These are phyloP conservation scores for Peromyscus californicus DNA, from an alignment of 2,113 vertebrate genomes.

Conservation along the genomic window DNA sequence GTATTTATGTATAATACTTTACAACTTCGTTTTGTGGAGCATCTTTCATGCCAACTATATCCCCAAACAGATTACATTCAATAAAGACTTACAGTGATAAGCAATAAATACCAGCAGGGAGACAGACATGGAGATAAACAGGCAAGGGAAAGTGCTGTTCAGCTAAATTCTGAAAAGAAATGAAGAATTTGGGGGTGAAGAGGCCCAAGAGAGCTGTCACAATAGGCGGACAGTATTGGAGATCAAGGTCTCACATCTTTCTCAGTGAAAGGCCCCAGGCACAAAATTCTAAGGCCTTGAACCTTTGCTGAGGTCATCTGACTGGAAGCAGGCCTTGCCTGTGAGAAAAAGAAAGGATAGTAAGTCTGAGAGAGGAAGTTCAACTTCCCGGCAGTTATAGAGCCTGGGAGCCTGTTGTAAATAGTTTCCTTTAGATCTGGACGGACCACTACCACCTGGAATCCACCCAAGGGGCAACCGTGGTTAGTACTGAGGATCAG, in stretches of 20 bases:
- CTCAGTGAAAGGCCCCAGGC: constrained; percentile 62
- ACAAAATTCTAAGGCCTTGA: constrained; percentile 27
- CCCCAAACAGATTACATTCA: constrained; percentile 85
- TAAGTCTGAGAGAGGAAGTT: constrained; percentile 22
- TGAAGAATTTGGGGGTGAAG: constrained; percentile 78
- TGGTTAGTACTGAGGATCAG: background rate
- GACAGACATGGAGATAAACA: constrained; percentile 85
- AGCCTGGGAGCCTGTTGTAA: background rate
- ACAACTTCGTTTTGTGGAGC: constrained; percentile 82
- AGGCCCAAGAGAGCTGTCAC: constrained; percentile 73
- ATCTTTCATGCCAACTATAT: constrained; percentile 85
- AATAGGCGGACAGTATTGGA: constrained; percentile 45
- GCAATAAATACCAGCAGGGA: constrained; percentile 83
- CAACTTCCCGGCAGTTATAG: background rate
- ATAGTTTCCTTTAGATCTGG: background rate
- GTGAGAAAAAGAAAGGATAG: background rate
- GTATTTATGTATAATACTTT: constrained; percentile 86
- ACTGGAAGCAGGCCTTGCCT: background rate
- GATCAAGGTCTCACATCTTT: constrained; percentile 62
- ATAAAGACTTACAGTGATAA: constrained; percentile 83
- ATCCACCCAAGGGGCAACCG: background rate
- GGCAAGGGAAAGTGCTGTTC: constrained; percentile 76
- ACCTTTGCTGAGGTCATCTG: constrained; percentile 17
- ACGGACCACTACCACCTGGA: background rate
- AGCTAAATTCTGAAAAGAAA: constrained; percentile 80